Evolutionary conservation across 2,797 vertebrate genomes (phyloP), one percentile per base, ranked within the genome.

Genomic region (Gastrophryne carolinensis): DNA sequence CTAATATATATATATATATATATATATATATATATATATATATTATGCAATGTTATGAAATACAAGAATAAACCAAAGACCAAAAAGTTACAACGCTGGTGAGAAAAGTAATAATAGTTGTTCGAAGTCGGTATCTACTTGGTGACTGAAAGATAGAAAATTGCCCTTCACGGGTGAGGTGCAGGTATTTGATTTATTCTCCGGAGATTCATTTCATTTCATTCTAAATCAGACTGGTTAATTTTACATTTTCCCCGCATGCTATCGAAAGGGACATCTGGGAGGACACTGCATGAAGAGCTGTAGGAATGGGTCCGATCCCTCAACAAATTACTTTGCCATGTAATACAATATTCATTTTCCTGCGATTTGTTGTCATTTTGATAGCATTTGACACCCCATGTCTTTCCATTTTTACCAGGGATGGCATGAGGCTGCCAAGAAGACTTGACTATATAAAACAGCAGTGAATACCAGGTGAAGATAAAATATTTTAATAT

Each of bases 151-250:
- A 73, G 30, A 83, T 84, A 84, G 61, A 80, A 83, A 84, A 86
- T 84, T 88, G 84, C 21, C 61, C 81, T 87, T 87, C 80, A 85
- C 66, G 75, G 73, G 73, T 87, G 85, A 90, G 79, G 82, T 53
- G 81, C 82, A 89, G 76, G 82, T 54, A 82, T 82, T 88, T 85
- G 73, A 87, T 87, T 87, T 83, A 88, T 85, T 87, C 80, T 80
- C 77, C 70, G 12, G 75, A 86, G 80, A 89, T 86, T 85, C 49
- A 84, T 84, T 85, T 87, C 62, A 81, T 80, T 65, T 72, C 61
- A 72, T 72, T 78, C 9, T 83, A 85, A 87, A 87, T 88, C 85
- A 86, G 50, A 81, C 61, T 81, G n/a, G 77, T 87, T 81, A 87
- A 83, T 81, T 86, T 81, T 87, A 83, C 73, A 83, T 83, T 88